Conservation (phyloP, 2,797 vertebrate species). For the Myotis daubentonii region DNA sequence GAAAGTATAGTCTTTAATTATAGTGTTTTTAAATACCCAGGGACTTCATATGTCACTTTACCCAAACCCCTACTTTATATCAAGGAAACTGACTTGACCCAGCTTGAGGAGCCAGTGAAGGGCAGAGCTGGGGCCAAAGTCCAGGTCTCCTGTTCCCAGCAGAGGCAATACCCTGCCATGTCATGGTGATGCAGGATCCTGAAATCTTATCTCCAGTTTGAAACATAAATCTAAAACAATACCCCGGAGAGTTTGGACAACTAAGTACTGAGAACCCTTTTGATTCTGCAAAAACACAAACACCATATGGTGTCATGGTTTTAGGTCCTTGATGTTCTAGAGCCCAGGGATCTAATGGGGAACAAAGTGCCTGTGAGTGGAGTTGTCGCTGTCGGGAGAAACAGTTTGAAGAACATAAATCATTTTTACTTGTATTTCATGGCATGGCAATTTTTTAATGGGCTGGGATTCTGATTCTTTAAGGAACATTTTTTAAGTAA, state of each 20-base stretch:
- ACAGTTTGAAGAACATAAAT: neutral
- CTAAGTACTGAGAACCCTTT: neutral
- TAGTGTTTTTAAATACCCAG: neutral
- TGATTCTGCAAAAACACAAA: neutral
- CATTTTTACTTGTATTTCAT: neutral
- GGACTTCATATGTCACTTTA: neutral
- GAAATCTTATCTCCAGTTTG: neutral
- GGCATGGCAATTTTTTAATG: neutral
- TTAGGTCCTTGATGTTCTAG: neutral
- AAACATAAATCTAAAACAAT: neutral
- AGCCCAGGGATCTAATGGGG: neutral
- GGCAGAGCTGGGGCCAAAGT: neutral
- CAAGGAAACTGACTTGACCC: neutral
- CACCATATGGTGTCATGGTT: neutral
- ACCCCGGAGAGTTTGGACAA: neutral
- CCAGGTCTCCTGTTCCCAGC: neutral
- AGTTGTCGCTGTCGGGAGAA: neutral
- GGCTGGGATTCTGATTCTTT: neutral
- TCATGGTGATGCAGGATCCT: accelerated
- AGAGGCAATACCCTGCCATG: neutral
- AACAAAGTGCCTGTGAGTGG: accelerated
- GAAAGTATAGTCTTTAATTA: neutral
- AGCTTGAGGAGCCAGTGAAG: neutral
- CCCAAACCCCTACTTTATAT: neutral
- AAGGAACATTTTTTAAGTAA: neutral